These are phyloP conservation scores for Diplolepis rosae DNA, from an alignment of 2,888 invertebrate genomes.

Conservation along the genomic window DNA sequence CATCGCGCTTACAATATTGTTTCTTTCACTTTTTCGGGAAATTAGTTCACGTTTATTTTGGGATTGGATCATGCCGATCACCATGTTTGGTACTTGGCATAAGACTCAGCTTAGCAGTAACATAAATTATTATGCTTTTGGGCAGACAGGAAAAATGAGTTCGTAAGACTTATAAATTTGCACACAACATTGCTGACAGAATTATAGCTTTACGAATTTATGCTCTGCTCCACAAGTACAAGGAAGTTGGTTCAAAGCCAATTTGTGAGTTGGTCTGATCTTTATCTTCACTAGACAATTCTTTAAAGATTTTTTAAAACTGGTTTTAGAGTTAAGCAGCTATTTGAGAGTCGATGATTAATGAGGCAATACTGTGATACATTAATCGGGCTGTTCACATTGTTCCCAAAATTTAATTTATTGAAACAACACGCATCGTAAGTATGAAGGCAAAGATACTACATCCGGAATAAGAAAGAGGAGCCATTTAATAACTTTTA, in stretches of 20 bases:
- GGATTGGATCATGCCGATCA: neutral
- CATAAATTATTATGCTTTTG: conserved; percentile 19
- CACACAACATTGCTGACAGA: conserved; percentile 28
- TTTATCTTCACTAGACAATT: conserved; percentile 31
- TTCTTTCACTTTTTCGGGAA: neutral
- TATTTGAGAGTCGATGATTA: conserved; percentile 9
- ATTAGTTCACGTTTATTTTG: conserved; percentile 7
- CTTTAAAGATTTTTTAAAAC: neutral
- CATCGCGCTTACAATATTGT: neutral
- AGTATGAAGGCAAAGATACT: too few relatives aligned
- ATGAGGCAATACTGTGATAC: neutral
- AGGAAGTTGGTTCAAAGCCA: conserved; percentile 48
- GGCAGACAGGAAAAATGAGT: conserved; percentile 1
- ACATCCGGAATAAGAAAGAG: too few relatives aligned
- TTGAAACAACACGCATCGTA: neutral
- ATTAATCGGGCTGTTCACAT: too few relatives aligned
- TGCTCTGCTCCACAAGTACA: conserved; percentile 49
- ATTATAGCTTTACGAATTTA: conserved; percentile 52
- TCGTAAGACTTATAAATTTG: conserved; percentile 26
- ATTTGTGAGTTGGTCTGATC: conserved; percentile 30
- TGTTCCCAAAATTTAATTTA: neutral
- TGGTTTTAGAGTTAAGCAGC: neutral
- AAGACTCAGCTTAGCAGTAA: conserved; percentile 4
- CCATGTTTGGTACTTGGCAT: conserved; percentile 19
- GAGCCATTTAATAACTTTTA: too few relatives aligned